These are phyloP conservation scores for Nycticryphes semicollaris DNA, from an alignment of 2,113 vertebrate genomes.

Conservation along the genomic window DNA sequence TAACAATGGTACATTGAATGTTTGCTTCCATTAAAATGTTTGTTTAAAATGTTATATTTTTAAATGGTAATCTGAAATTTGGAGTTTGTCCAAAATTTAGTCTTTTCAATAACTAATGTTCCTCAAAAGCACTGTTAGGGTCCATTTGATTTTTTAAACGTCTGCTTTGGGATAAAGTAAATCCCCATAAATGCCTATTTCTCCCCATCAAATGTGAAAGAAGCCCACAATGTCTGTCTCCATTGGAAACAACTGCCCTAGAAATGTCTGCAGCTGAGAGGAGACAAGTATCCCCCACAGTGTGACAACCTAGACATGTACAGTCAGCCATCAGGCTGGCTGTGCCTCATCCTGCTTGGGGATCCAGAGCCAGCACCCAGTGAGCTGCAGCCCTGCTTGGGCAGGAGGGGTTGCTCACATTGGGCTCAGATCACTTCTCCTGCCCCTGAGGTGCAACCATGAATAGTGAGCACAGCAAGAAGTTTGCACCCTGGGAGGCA, in stretches of 20 bases:
- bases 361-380: neutral
- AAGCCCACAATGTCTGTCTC: neutral
- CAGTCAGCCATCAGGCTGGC: neutral
- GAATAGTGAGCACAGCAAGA: neutral
- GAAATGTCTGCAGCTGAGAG: neutral
- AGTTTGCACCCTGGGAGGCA: neutral
- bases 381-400: neutral
- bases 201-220: neutral
- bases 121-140: neutral
- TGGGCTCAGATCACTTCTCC: neutral
- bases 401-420: neutral
- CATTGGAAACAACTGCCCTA: neutral
- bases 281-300: fast-evolving
- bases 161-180: neutral
- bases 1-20: neutral
- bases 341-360: neutral
- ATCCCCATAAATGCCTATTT: neutral
- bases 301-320: neutral
- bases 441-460: neutral
- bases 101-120: neutral
- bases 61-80: neutral
- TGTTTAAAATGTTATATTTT: neutral
- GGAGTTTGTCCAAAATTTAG: neutral
- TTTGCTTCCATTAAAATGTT: neutral
- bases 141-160: neutral